Base-by-base conservation (phyloP, 2,888 invertebrate species). In the Bibio marci region DNA sequence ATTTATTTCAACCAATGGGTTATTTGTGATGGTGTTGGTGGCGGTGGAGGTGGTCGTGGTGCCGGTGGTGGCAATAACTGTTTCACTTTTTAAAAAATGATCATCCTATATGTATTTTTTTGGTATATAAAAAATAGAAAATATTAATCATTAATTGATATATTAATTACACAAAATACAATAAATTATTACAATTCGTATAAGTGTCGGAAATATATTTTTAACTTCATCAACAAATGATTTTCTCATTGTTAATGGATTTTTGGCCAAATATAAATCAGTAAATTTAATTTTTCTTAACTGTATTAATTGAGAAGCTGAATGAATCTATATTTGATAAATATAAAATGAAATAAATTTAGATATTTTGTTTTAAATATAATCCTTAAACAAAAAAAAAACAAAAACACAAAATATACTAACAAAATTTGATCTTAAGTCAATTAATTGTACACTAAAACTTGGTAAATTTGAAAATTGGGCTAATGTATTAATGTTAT, bases 361-460 rank as follows among this genome's bases (percentile, higher is more conserved):
- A n/a, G n/a, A n/a, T n/a, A n/a, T n/a, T n/a, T n/a, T n/a, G n/a
- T n/a, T n/a, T n/a, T n/a, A n/a, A n/a, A n/a, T n/a, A n/a, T n/a
- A n/a, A n/a, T n/a, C n/a, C n/a, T n/a, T n/a, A n/a, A n/a, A n/a
- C n/a, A n/a, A n/a, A n/a, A n/a, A n/a, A n/a, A n/a, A n/a, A n/a
- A n/a, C n/a, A n/a, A n/a, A n/a, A n/a, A n/a, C n/a, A n/a, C n/a
- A n/a, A n/a, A n/a, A 7, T 13, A 10, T 11, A 33, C 35, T 40
- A 37, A 46, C 46, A n/a, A 44, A 43, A 36, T 46, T 46, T n/a
- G 33, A 14, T 19, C 44, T 30, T 8, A 47, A 37, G 38, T 47
- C 46, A 5, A 47, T 30, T 38, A 46, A 34, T 12, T 41, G 26
- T 3, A 45, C 22, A 13, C 15, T 7, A 6, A 27, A 8, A 14